Conservation (phyloP, 2,113 vertebrate genomes). For the Sitta europaea region DNA sequence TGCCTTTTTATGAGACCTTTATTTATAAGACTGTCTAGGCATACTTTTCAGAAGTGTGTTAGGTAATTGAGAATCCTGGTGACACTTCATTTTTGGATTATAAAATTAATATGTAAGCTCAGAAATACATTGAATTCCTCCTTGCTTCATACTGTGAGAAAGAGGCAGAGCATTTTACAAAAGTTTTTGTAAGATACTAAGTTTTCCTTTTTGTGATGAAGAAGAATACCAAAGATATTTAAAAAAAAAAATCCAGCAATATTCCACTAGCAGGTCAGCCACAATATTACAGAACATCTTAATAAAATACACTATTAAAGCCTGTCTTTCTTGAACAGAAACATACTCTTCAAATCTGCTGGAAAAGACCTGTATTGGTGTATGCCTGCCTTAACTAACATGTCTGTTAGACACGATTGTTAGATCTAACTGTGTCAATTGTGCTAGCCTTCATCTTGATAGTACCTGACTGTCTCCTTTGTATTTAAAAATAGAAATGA, state of each 20-base stretch:
- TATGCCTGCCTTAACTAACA: background rate
- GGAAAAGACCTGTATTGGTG: background rate
- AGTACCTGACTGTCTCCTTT: background rate
- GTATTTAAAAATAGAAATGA: conserved; percentile 47
- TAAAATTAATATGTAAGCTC: background rate
- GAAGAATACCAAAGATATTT: background rate
- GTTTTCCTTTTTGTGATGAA: background rate
- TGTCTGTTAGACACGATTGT: background rate
- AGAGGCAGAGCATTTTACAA: background rate
- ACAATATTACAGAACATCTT: background rate
- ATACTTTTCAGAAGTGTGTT: background rate
- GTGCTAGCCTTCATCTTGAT: conserved; percentile 24
- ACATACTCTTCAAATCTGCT: background rate
- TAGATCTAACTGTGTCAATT: background rate
- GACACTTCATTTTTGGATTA: background rate
- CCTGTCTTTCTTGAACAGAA: background rate
- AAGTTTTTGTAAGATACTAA: background rate
- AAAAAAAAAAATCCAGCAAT: background rate
- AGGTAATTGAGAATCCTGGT: background rate
- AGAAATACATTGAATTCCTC: background rate
- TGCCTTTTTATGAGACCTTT: background rate
- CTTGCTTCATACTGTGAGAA: background rate
- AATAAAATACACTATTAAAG: background rate
- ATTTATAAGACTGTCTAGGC: background rate
- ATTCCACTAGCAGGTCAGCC: background rate